These are phyloP conservation scores for Neofelis nebulosa DNA, from an alignment of 2,113 vertebrate species.

Conservation along the genomic window DNA sequence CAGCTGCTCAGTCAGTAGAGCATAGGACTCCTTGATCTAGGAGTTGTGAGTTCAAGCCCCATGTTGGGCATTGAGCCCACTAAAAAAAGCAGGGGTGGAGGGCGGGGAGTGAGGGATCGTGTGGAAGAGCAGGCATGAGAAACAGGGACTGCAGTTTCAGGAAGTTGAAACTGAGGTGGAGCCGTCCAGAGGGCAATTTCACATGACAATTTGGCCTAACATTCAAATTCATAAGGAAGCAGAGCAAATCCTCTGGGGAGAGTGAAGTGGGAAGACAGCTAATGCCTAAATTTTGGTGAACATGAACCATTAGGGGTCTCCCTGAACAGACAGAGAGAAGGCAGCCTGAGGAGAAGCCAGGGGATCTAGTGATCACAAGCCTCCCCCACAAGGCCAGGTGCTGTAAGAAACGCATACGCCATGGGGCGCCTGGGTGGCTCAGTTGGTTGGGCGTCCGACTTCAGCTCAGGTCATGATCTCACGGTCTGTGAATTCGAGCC, in stretches of 20 bases:
- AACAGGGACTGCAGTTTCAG: background rate
- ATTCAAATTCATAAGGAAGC: background rate
- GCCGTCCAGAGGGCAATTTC: background rate
- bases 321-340: background rate
- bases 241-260: background rate
- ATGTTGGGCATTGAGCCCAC: no score
- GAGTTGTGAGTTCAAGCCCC: no score
- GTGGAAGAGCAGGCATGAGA: background rate
- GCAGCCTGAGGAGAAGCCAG: background rate
- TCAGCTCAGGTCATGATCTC: no score
- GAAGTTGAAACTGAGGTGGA: background rate
- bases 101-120: background rate
- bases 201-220: background rate
- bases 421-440: no score
- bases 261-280: background rate
- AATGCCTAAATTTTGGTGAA: background rate
- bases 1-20: background rate
- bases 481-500: no score
- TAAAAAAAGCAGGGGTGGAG: no score
- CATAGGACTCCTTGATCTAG: no score
- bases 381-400: background rate
- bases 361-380: background rate
- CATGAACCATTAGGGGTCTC: background rate
- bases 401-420: background rate
- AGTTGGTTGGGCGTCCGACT: no score